A percentile compares a stretch with the other conserved stretches of the same genome.
phyloP scores from a whole-genome alignment of 1,140 invertebrate genomes.

The Helicoverpa armigera region DNA sequence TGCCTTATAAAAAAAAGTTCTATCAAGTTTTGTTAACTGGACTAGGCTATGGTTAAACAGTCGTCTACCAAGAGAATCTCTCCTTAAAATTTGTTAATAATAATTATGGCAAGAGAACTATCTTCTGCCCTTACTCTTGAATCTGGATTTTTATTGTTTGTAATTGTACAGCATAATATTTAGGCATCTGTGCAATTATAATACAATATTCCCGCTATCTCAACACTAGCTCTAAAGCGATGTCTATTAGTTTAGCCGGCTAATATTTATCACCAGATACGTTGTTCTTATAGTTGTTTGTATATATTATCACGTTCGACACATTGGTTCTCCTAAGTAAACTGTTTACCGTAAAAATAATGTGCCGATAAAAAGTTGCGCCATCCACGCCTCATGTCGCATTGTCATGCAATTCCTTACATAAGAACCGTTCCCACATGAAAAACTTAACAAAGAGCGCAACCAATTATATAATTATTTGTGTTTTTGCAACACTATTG shows the following conservation, averaged over 20 bases:
- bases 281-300: not conserved
- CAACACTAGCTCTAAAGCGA: slow-evolving; percentile 1
- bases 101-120: no score
- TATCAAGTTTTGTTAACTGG: no score
- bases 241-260: not conserved
- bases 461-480: slow-evolving; percentile 36
- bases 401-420: slow-evolving; percentile 13
- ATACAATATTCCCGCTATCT: not conserved
- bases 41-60: no score
- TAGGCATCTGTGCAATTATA: no score
- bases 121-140: no score
- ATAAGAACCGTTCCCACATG: slow-evolving; percentile 30
- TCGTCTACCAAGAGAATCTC: no score
- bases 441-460: slow-evolving; percentile 23
- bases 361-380: not conserved
- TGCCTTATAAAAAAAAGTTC: not conserved
- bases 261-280: slow-evolving; percentile 3
- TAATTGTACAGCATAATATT: no score
- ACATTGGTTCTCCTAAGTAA: not conserved
- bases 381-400: not conserved
- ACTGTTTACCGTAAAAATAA: not conserved
- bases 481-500: slow-evolving; percentile 43
- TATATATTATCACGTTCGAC: not conserved
- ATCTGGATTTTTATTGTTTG: no score
- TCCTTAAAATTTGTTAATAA: no score